Evolutionary conservation across 1,140 invertebrate species (phyloP).

Genomic region (Globodera ellingtonae): DNA sequence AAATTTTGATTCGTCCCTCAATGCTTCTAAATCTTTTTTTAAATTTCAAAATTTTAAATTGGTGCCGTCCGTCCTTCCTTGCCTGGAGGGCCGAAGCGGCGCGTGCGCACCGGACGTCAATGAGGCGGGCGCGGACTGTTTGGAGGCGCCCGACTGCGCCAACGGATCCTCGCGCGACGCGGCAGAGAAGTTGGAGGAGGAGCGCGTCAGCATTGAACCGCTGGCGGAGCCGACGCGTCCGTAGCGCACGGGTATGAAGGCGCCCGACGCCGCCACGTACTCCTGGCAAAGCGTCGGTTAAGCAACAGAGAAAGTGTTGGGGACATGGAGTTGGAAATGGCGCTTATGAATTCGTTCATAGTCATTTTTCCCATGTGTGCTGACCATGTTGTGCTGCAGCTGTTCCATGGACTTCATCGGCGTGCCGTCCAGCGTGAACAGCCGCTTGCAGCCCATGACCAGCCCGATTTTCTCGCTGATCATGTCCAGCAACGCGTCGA

Average conservation of each 20-base stretch:
- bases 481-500: conserved; percentile 42
- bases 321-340: no score
- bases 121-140: conserved; percentile 11
- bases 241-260: conserved; percentile 25
- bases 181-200: conserved; percentile 14
- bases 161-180: conserved; percentile 10
- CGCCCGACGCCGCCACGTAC: conserved; percentile 36
- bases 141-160: conserved; percentile 11
- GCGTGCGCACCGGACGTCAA: conserved; percentile 5
- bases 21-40: no score
- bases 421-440: conserved; percentile 38
- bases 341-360: background rate
- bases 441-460: conserved; percentile 24
- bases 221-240: conserved; percentile 10
- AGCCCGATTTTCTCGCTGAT: conserved; percentile 42
- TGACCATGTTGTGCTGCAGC: conserved; percentile 16
- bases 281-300: conserved; percentile 8
- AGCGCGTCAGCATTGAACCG: background rate
- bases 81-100: conserved; percentile 10
- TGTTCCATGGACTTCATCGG: conserved; percentile 8
- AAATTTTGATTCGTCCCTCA: no score
- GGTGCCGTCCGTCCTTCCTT: background rate
- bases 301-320: no score
- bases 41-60: no score
- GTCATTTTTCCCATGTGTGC: background rate